Evolutionary conservation across 2,888 invertebrate genomes (phyloP).

Genomic region (Clivina fossor): DNA sequence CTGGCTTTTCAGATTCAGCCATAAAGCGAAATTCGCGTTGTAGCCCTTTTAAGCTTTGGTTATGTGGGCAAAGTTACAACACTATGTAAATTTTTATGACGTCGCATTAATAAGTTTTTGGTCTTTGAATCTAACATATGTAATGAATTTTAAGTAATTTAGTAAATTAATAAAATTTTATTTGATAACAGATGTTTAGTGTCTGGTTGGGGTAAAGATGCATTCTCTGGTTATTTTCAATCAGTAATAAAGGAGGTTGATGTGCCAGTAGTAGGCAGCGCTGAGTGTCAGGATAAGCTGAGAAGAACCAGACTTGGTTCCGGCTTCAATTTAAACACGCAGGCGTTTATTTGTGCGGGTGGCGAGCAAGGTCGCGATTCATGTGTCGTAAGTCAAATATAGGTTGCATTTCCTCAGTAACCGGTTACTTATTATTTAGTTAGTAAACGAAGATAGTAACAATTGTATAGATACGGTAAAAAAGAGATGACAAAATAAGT

Average conservation of each 20-base stretch:
- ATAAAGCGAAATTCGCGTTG: not conserved
- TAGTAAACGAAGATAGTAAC: too few relatives aligned
- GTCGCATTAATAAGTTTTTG: too few relatives aligned
- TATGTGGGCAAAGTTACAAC: not conserved
- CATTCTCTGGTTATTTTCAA: slow-evolving; percentile 66
- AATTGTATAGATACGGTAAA: too few relatives aligned
- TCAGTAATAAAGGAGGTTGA: slow-evolving; percentile 71
- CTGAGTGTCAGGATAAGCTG: slow-evolving; percentile 65
- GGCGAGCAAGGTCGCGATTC: slow-evolving; percentile 75
- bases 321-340: slow-evolving; percentile 62
- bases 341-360: slow-evolving; percentile 75
- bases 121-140: too few relatives aligned
- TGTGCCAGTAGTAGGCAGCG: slow-evolving; percentile 64
- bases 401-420: too few relatives aligned
- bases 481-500: too few relatives aligned
- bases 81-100: not conserved
- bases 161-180: too few relatives aligned
- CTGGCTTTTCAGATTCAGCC: not conserved
- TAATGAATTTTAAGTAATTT: too few relatives aligned
- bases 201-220: slow-evolving; percentile 79
- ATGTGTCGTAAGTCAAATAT: slow-evolving; percentile 65
- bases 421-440: too few relatives aligned
- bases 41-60: not conserved
- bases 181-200: slow-evolving; percentile 63
- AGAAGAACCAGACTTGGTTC: slow-evolving; percentile 66